Evolutionary conservation across 1,140 invertebrate species (phyloP), one percentile per base, ranked within the genome.

Genomic region (Adelges cooleyi): DNA sequence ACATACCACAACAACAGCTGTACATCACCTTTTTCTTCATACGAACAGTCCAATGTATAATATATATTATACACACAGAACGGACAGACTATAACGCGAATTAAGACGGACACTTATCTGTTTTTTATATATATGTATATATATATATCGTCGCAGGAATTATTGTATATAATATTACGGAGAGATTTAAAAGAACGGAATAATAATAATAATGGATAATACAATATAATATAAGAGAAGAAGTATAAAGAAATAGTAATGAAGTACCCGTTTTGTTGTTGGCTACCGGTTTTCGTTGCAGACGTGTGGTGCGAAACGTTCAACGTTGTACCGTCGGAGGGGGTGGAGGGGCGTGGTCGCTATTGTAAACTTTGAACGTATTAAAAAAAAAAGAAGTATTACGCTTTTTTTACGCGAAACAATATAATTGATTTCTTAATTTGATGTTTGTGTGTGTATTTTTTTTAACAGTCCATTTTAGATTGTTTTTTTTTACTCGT

Each of bases 1-100:
- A 62, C 56, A 62, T 62, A 48, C 56, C 56, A 29, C 38, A 25
- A 46, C 42, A 62, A 62, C 56, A 62, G 56, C 56, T 62, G 56
- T 62, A 62, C 56, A 62, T 62, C 56, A 48, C 56, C 56, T 62
- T 62, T 62, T 62, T 48, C 22, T 44, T 15, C n/a, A 4, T 44
- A n/a, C 29, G 29, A 5, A n/a, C 29, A 6, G 29, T 33, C 5
- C 11, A 33, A 33, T 33, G 29, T 33, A 33, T 11, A 33, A n/a
- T n/a, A n/a, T n/a, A n/a, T n/a, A n/a, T n/a, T 13, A 8, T 59
- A 42, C 22, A 25, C 8, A n/a, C 22, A 42, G 36, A 23, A 59
- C 38, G 22, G 53, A 44, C 29, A 22, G n/a, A n/a, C n/a, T n/a
- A n/a, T n/a, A 25, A 46, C 56, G 42, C 25, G 56, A 62, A 62